phyloP scores from a whole-genome alignment of 2,888 invertebrate genomes.

The Ommatoiulus sabulosus region DNA sequence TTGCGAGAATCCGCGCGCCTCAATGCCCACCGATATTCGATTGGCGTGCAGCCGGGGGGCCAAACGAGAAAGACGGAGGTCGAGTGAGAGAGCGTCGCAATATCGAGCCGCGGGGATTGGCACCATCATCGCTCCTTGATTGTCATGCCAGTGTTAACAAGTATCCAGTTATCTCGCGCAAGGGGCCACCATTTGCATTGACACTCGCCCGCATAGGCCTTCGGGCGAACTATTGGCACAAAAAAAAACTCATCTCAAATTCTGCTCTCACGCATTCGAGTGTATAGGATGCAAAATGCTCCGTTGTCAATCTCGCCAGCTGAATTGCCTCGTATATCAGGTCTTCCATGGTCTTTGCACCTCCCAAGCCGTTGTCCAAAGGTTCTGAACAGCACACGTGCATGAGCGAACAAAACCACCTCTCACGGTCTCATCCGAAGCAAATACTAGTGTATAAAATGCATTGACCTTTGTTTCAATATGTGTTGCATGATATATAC shows the following conservation, averaged over 20 bases:
- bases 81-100: slow-evolving; percentile 8
- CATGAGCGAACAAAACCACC: too few species aligned
- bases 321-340: neutral
- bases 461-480: too few species aligned
- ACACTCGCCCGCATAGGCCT: neutral
- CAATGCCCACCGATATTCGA: neutral
- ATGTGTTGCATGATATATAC: too few species aligned
- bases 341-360: neutral
- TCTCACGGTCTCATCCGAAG: too few species aligned
- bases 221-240: neutral
- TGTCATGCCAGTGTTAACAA: slow-evolving; percentile 15
- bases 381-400: too few species aligned
- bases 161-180: slow-evolving; percentile 1
- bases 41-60: neutral
- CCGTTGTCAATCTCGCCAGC: neutral
- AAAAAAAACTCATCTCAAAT: neutral
- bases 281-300: neutral
- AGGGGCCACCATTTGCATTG: neutral
- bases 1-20: slow-evolving; percentile 14
- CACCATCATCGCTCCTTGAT: slow-evolving; percentile 27
- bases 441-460: too few species aligned
- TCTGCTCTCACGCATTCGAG: neutral
- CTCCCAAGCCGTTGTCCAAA: neutral
- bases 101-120: slow-evolving; percentile 27
- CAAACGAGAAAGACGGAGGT: neutral